phyloP scores from a whole-genome alignment of 2,888 invertebrate species.

The Rhaphigaster nebulosa region DNA sequence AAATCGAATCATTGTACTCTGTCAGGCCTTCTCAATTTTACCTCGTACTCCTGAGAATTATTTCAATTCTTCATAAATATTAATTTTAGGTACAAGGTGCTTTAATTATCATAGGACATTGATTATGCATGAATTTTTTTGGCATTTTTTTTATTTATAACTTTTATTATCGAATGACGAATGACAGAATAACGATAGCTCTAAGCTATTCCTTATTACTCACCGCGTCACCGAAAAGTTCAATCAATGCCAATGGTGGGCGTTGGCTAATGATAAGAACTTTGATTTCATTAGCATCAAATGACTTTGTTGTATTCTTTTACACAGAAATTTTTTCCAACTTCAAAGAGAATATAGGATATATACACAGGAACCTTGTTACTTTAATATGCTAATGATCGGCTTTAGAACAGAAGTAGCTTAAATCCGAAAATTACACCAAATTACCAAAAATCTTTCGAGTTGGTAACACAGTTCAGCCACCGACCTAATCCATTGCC shows the following conservation, averaged over 20 bases:
- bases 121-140: not conserved
- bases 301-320: not conserved
- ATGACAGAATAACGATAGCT: not conserved
- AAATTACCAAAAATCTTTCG: too few relatives aligned
- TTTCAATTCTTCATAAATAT: not conserved
- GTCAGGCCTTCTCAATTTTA: not conserved
- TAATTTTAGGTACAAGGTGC: not conserved
- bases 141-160: not conserved
- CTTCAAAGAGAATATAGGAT: too few relatives aligned
- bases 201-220: not conserved
- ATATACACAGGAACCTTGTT: too few relatives aligned
- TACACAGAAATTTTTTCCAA: too few relatives aligned
- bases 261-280: not conserved
- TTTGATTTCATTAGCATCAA: not conserved
- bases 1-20: not conserved
- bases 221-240: too few relatives aligned
- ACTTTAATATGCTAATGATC: too few relatives aligned
- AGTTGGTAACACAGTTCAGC: too few relatives aligned
- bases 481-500: too few relatives aligned
- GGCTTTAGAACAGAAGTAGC: too few relatives aligned
- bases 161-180: not conserved
- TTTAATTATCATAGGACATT: not conserved
- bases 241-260: too few relatives aligned
- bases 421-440: too few relatives aligned
- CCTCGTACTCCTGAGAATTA: not conserved